Conservation (phyloP, 2,113 vertebrate genomes). For the Reinhardtius hippoglossoides region DNA sequence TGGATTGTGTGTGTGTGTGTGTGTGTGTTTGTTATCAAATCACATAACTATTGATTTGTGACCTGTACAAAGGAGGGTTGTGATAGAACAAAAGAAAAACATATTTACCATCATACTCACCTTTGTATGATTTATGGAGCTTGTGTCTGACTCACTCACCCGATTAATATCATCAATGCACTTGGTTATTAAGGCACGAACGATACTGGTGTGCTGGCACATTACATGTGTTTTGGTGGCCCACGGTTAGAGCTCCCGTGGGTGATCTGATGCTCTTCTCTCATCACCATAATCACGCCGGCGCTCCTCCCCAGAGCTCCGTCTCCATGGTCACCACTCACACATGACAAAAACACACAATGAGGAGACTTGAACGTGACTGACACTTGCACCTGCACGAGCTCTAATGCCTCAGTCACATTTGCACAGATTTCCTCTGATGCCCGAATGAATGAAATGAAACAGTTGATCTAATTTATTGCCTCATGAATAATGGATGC, state of each 20-base stretch:
- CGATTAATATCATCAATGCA: constrained; percentile 9
- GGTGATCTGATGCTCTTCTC: constrained; percentile 44
- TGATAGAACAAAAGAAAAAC: constrained; percentile 18
- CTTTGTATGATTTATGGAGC: constrained; percentile 27
- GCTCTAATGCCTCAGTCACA: constrained; percentile 35
- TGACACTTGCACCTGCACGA: constrained; percentile 60
- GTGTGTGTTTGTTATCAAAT: constrained; percentile 38
- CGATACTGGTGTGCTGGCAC: constrained; percentile 5
- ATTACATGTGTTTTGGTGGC: constrained; percentile 18
- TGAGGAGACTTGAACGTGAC: constrained; percentile 53
- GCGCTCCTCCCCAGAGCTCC: constrained; percentile 58
- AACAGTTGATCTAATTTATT: constrained; percentile 74
- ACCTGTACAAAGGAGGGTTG: constrained; percentile 51
- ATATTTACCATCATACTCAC: too few species aligned
- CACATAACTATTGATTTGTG: constrained; percentile 68
- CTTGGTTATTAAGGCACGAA: constrained; percentile 6
- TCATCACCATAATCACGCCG: constrained; percentile 65
- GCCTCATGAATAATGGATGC: constrained; percentile 75
- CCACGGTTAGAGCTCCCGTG: constrained; percentile 15
- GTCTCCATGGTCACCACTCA: constrained; percentile 76
- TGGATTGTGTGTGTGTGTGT: constrained; percentile 23
- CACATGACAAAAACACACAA: constrained; percentile 74
- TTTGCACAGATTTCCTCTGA: constrained; percentile 32
- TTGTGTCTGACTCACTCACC: not conserved
- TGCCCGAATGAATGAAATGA: constrained; percentile 40